phyloP scores from a whole-genome alignment of 2,113 vertebrate species.

The Macrotis lagotis region DNA sequence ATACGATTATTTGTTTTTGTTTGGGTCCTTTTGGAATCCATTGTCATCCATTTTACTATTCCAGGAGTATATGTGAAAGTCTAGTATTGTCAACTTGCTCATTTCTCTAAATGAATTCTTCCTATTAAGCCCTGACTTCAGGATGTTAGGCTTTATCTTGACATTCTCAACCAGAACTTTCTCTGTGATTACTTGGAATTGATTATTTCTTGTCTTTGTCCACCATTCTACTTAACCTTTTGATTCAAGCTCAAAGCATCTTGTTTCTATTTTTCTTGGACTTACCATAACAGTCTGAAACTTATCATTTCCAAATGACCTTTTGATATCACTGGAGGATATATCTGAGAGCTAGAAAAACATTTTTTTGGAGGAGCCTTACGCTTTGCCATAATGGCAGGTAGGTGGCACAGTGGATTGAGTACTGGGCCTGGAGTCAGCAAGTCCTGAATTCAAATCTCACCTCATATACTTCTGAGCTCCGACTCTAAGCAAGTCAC shows the following conservation, averaged over 20 bases:
- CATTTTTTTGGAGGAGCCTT: not conserved
- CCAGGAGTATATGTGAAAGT: not conserved
- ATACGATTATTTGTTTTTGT: not conserved
- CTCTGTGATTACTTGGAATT: not conserved
- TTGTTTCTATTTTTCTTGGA: not conserved
- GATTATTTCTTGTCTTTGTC: not conserved
- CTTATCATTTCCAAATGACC: not conserved
- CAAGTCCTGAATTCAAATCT: not conserved
- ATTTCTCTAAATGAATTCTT: not conserved
- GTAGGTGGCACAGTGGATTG: not conserved
- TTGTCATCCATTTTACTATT: not conserved
- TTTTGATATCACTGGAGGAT: not conserved
- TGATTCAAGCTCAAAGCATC: not conserved
- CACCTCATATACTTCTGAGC: not conserved
- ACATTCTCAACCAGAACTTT: not conserved
- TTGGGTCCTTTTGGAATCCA: not conserved
- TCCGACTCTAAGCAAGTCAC: not conserved
- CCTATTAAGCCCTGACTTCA: not conserved
- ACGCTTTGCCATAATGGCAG: not conserved
- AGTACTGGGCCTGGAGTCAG: not conserved
- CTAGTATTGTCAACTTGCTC: not conserved
- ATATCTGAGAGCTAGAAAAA: not conserved
- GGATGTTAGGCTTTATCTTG: not conserved
- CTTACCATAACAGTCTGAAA: not conserved
- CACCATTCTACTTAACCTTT: not conserved